Base-by-base conservation (phyloP, 2,888 invertebrate genomes). In the Phorcus lineatus region DNA sequence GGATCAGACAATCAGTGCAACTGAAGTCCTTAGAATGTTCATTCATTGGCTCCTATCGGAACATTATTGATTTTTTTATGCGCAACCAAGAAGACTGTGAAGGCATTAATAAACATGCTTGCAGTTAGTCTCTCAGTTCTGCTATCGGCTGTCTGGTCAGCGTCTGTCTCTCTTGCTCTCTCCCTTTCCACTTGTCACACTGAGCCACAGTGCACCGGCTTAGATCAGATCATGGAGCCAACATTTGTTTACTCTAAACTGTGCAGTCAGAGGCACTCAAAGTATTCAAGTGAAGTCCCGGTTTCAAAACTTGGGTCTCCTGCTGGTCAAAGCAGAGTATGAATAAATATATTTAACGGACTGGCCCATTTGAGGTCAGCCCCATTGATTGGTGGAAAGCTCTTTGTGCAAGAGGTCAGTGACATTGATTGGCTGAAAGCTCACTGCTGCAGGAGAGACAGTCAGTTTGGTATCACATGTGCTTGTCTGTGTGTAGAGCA, bases 41-140 rank as follows among this genome's bases (percentile, higher is more conserved):
- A 47, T 47, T 47, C 47, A 47, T 47, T 47, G 47, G 47, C 47
- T 47, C 47, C 47, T 47, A 47, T 47, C 47, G 13, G 47, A 47
- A 47, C 47, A 47, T 70, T 70, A 70, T 70, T 70, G 70, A 70
- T 70, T 70, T 70, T 67, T 40, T 70, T 70, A 40, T 70, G 70
- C 70, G 11, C 36, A 70, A 36, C 36, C 40, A 36, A 70, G 70
- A 40, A 70, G 36, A 70, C 40, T 40, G 36, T 70, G 17, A 70
- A 70, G 70, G 70, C 70, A 40, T 70, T 70, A 70, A 70, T 70
- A 70, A 70, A 70, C 70, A 70, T 70, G 70, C 40, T 70, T 47
- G 47, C 13, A 47, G 47, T 47, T 4, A 47, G 47, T 47, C 47
- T 47, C 47, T 47, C 47, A 13, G 62, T 24, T 62, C 24, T 28